Conservation (phyloP, 2,113 vertebrate genomes). For the Chelonoidis abingdonii region DNA sequence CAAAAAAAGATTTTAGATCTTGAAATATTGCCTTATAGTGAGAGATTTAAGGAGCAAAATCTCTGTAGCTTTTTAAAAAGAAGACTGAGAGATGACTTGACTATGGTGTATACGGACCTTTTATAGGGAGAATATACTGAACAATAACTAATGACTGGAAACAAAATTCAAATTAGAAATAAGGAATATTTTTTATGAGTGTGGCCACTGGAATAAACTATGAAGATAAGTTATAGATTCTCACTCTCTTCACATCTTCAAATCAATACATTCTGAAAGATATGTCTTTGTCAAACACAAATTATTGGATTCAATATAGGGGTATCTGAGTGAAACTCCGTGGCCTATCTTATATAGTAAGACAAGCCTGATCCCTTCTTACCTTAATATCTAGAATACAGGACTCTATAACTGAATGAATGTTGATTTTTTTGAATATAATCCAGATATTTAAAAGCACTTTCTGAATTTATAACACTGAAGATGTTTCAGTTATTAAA, state of each 20-base stretch:
- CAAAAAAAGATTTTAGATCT: not conserved
- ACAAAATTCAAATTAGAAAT: not conserved
- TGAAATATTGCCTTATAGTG: not conserved
- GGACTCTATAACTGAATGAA: not conserved
- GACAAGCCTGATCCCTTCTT: not conserved
- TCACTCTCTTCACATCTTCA: not conserved
- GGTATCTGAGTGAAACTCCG: not conserved
- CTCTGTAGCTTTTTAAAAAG: not conserved
- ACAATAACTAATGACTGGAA: not conserved
- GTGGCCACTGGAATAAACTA: not conserved
- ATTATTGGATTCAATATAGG: not conserved
- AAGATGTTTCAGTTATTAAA: not conserved
- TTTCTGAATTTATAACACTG: not conserved
- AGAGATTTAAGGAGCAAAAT: not conserved
- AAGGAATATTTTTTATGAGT: not conserved
- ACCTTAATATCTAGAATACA: not conserved
- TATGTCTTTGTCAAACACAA: not conserved
- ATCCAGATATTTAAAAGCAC: not conserved
- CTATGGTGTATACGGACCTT: not conserved
- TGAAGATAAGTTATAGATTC: not conserved
- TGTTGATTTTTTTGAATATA: not conserved
- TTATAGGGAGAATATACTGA: not conserved
- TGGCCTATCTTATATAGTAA: not conserved
- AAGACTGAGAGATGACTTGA: not conserved
- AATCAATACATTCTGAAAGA: not conserved